Conservation (phyloP, 2,113 vertebrate species). For the rabbit (Oryctolagus cuniculus) region mOryCun1.1 NC_091441.1:38420001-38420500, state of each 20-base stretch:
- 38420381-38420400: background rate
- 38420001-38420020: background rate
- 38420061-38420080: background rate
- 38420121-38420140: background rate
- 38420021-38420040: background rate
- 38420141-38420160: background rate
- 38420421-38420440: background rate
- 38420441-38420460: background rate
- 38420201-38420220: background rate
- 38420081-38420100: background rate
- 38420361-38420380: background rate
- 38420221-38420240: background rate
- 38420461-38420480: background rate
- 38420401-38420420: background rate
- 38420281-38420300: background rate
- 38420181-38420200: background rate
- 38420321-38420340: background rate
- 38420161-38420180: background rate
- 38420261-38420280: background rate
- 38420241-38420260: constrained; percentile 15
- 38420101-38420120: constrained; percentile 3
- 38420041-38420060: background rate
- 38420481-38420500: too few relatives aligned
- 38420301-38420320: background rate
- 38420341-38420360: background rate